Percentiles rank a stretch among this genome's conserved stretches.
These are phyloP conservation scores for Theocolax elegans DNA, from an alignment of 1,140 invertebrate genomes.

Conservation along the genomic window DNA sequence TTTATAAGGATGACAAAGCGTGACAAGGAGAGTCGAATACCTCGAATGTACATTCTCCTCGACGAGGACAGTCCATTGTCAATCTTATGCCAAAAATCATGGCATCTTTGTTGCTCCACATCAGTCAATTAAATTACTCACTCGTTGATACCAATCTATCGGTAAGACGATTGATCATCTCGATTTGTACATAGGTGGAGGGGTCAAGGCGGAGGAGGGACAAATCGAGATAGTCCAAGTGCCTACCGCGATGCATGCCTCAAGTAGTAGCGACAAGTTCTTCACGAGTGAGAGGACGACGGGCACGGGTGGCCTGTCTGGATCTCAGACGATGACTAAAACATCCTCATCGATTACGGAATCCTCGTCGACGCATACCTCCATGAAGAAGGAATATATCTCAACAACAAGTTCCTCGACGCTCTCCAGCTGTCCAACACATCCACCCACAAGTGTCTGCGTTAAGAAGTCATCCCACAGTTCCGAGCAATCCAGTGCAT, in stretches of 20 bases:
- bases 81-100: slow-evolving; percentile 39
- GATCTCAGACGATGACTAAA: slow-evolving; percentile 57
- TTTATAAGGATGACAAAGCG: background rate
- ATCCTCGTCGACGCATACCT: slow-evolving; percentile 60
- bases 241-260: slow-evolving; percentile 61
- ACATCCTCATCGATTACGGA: slow-evolving; percentile 64
- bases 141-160: slow-evolving; percentile 49
- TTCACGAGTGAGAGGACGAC: slow-evolving; percentile 59
- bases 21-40: background rate
- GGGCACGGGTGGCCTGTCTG: slow-evolving; percentile 47
- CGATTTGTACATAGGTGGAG: slow-evolving; percentile 47
- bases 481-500: slow-evolving; percentile 58
- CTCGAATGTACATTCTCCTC: background rate
- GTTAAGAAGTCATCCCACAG: slow-evolving; percentile 58
- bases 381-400: slow-evolving; percentile 61
- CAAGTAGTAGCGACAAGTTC: slow-evolving; percentile 63
- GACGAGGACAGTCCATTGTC: slow-evolving; percentile 21
- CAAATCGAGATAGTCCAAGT: slow-evolving; percentile 49
- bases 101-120: slow-evolving; percentile 7
- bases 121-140: background rate
- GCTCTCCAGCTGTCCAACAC: slow-evolving; percentile 44
- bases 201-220: slow-evolving; percentile 45
- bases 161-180: slow-evolving; percentile 60
- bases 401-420: slow-evolving; percentile 60
- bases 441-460: slow-evolving; percentile 56